Base-by-base conservation (phyloP, 2,888 invertebrate genomes). In the Sylvicola cinctus region DNA sequence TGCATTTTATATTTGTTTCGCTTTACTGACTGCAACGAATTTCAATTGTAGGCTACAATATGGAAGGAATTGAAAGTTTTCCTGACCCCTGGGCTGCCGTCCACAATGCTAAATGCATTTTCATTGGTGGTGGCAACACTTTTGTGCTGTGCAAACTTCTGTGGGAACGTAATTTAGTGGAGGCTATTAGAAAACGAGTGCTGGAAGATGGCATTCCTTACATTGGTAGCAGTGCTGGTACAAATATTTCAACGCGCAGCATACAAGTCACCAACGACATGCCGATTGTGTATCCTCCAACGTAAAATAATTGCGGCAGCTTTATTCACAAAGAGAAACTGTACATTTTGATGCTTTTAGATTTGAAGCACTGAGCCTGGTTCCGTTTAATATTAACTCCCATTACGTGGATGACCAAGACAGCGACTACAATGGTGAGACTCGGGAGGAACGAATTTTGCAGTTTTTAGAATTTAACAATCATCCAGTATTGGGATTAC, bases 201-300 rank as follows among this genome's bases (percentile, higher is more conserved):
- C 45, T 74, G 30, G 50, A 63, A 46, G 68, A 73, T 31, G 70
- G 71, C 5, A 48, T 75, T 23, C 63, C 74, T 3, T 83, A 81
- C 45, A 74, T 83, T 39, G 81, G 81, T 12, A 71, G 73, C 42
- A 80, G 79, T 57, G 83, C 83, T 36, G 83, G 83, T 30, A 78
- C 80, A 11, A 85, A 84, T 62, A 76, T 84, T 11, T 76, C 81
- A 8, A 81, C 84, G 2, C 60, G 61, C 42, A 76, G 72, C 42
- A 84, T 85, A 44, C 66, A 74, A 45, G 84, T 83, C 4, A 84
- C 84, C 31, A 85, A 85, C 61, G 84, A 85, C 50, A 84, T 85
- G 84, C 85, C 84, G 3, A 78, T 85, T 37, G 68, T 67, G n/a
- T 71, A 67, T 51, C 81, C 81, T 28, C 77, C 78, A 16, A 63